These are phyloP conservation scores for Phylloscopus trochiloides DNA, from an alignment of 2,113 vertebrate genomes.

Conservation along the genomic window DNA sequence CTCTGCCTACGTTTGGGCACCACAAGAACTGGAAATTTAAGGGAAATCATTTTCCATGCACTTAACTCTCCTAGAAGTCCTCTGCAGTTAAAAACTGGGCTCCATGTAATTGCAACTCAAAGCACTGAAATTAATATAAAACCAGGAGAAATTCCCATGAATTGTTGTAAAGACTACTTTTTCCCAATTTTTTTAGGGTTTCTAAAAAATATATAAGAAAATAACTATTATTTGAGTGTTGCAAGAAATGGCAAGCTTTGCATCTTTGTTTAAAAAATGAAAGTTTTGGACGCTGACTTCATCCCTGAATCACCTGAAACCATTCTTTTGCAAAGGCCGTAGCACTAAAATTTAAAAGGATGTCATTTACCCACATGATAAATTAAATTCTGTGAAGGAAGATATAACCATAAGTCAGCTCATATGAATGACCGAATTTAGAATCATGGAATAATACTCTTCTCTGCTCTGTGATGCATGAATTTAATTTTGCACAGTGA, in stretches of 20 bases:
- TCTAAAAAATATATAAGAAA: neutral
- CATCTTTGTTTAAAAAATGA: neutral
- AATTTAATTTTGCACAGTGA: conserved; percentile 17
- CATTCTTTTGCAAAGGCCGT: neutral
- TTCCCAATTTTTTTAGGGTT: neutral
- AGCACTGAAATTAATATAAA: neutral
- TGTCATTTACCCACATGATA: neutral
- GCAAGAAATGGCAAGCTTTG: neutral
- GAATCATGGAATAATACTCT: neutral
- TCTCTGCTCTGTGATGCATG: conserved; percentile 18
- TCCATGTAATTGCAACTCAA: neutral
- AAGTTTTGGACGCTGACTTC: neutral
- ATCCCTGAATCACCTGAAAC: neutral
- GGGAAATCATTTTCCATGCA: neutral
- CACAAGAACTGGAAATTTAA: neutral
- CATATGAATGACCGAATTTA: conserved; percentile 11
- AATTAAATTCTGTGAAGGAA: neutral
- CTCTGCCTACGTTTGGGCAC: neutral
- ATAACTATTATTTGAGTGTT: neutral
- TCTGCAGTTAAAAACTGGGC: neutral
- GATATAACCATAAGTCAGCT: neutral
- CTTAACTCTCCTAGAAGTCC: neutral
- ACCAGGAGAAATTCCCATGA: neutral
- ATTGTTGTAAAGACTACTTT: neutral
- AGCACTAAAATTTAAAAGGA: neutral